Evolutionary conservation across 2,113 vertebrate species (phyloP), one percentile per base, ranked within the genome.

Genomic region (Elachura formosa): DNA sequence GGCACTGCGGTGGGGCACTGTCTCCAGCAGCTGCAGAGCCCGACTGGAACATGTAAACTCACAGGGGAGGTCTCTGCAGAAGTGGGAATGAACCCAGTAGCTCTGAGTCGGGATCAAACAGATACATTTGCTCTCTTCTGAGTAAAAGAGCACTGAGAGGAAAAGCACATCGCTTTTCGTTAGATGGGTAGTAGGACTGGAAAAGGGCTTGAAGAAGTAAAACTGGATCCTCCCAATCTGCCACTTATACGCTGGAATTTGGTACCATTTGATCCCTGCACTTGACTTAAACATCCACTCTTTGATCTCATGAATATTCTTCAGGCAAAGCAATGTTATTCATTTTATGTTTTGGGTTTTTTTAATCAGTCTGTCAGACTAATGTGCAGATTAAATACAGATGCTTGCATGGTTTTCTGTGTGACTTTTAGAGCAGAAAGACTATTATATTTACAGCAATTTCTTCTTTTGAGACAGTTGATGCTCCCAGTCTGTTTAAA

Each of bases 331-430:
- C 80, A 89, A 75, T 90, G 86, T 72, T 89, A 92, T 89, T 93
- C 19, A 76, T 81, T 95, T 96, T 79, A 80, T 74, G 41, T 80
- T 76, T 72, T 82, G 45, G 14, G 12, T 45, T 86, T 43, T 93
- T 91, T 93, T 59, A 87, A 93, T 95, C 85, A 78, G 74, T 74
- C 84, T 94, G 84, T 94, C 83, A 96, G 68, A 66, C 69, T 85
- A 76, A 96, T 94, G 90, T 90, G 74, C 83, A 94, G 89, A 97
- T 96, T 94, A 81, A 96, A 93, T 67, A 62, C 96, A 97, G 94
- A 94, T 95, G 95, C 49, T 91, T 62, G 54, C 71, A 79, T 81
- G 67, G 73, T 71, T 97, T 93, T 95, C 87, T 94, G 82, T 91
- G 89, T 2, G 16, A 96, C 81, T 94, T 94, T 63, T 89, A 55